These are phyloP conservation scores for Eristalis arbustorum DNA, from an alignment of 2,888 invertebrate species.

Conservation along the genomic window DNA sequence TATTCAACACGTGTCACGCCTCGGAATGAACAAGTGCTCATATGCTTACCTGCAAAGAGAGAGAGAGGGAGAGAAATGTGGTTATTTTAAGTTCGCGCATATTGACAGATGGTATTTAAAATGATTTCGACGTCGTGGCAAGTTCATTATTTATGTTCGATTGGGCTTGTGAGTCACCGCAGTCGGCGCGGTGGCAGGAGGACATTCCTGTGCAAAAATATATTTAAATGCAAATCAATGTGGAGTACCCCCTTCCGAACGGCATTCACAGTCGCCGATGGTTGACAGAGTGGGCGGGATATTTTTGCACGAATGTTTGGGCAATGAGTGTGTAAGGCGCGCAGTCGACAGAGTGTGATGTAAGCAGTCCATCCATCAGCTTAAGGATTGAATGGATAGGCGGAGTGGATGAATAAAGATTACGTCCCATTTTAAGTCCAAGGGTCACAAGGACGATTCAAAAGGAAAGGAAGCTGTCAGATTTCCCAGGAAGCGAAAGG, in stretches of 20 bases:
- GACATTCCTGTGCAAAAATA: constrained; percentile 33
- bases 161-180: constrained; percentile 25
- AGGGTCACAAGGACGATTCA: too few species aligned
- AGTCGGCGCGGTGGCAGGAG: neutral
- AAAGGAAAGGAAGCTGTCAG: too few species aligned
- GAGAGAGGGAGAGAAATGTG: constrained; percentile 13
- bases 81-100: constrained; percentile 2
- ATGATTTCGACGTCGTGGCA: constrained; percentile 27
- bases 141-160: constrained; percentile 35
- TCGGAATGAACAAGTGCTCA: neutral
- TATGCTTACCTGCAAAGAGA: constrained; percentile 59
- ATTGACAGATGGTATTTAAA: constrained; percentile 13
- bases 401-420: too few species aligned
- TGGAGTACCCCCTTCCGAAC: neutral
- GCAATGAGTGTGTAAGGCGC: neutral
- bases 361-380: neutral
- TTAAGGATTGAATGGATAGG: neutral
- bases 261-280: neutral
- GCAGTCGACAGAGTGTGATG: neutral
- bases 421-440: too few species aligned
- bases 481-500: too few species aligned
- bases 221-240: constrained; percentile 42
- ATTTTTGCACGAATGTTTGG: constrained; percentile 2
- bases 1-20: constrained; percentile 20
- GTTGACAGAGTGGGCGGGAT: neutral